Conservation (phyloP, 2,888 invertebrate genomes). For the Allygus modestus region DNA sequence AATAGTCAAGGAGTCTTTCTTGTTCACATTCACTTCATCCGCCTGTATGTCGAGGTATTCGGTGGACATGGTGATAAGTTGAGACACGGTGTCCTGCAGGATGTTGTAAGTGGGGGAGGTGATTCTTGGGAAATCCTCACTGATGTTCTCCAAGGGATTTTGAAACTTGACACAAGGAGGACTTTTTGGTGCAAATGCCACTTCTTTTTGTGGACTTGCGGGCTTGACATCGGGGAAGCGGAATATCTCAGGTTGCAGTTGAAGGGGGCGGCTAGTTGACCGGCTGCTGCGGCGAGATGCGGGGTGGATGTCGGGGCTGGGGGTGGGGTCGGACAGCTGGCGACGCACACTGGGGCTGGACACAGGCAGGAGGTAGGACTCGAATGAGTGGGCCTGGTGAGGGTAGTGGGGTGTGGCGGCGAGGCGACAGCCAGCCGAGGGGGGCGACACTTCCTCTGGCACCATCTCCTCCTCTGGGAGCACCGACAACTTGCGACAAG, state of each 20-base stretch:
- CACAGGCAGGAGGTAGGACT: conserved; percentile 67
- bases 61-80: conserved; percentile 60
- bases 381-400: conserved; percentile 68
- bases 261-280: conserved; percentile 68
- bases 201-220: conserved; percentile 1
- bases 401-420: conserved; percentile 63
- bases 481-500: conserved; percentile 69
- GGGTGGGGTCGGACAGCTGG: conserved; percentile 68
- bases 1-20: conserved; percentile 44
- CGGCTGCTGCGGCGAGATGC: conserved; percentile 57
- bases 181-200: neutral
- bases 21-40: neutral
- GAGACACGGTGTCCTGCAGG: conserved; percentile 62
- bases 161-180: conserved; percentile 52
- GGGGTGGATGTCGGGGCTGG: conserved; percentile 57
- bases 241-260: conserved; percentile 62
- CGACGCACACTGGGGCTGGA: conserved; percentile 63
- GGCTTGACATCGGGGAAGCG: conserved; percentile 60
- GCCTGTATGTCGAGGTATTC: conserved; percentile 23
- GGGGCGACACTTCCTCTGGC: conserved; percentile 41
- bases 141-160: conserved; percentile 4
- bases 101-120: conserved; percentile 64
- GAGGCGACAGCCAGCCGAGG: conserved; percentile 58
- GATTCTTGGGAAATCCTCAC: conserved; percentile 58
- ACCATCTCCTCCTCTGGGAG: conserved; percentile 68